phyloP scores from a whole-genome alignment of 2,797 vertebrate genomes.

The Phataginus tricuspis region DNA sequence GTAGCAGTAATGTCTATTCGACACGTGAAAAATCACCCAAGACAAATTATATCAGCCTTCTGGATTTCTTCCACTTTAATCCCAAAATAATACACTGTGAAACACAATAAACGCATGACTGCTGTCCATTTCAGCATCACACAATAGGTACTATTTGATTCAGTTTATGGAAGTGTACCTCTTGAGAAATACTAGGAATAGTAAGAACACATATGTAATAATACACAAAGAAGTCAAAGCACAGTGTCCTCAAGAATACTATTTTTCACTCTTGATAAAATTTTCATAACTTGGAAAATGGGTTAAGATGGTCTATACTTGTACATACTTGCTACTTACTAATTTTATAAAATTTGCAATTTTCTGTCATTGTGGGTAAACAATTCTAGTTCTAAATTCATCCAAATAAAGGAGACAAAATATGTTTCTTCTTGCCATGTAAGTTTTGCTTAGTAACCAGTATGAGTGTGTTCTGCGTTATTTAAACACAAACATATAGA shows the following conservation, averaged over 20 bases:
- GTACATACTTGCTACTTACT: not conserved
- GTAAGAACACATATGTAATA: not conserved
- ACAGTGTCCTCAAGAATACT: not conserved
- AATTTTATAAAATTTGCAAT: not conserved
- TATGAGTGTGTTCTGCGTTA: not conserved
- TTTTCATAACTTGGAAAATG: not conserved
- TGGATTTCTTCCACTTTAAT: slow-evolving; percentile 54
- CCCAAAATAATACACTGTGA: slow-evolving; percentile 55
- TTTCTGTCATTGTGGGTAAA: not conserved
- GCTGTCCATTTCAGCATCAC: slow-evolving; percentile 1
- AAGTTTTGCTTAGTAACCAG: not conserved
- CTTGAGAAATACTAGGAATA: slow-evolving; percentile 36
- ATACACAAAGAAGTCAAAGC: not conserved
- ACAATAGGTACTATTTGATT: not conserved
- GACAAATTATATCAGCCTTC: slow-evolving; percentile 36
- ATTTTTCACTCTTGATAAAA: not conserved
- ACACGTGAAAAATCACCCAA: not conserved
- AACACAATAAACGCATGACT: not conserved
- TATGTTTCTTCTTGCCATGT: not conserved
- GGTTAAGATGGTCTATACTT: not conserved
- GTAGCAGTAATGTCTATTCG: not conserved
- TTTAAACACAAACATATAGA: not conserved
- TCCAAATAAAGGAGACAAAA: not conserved
- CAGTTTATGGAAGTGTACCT: not conserved
- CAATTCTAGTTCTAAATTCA: not conserved